These are phyloP conservation scores for Brachynemurus nebulosus DNA, from an alignment of 2,888 invertebrate species.

Conservation along the genomic window DNA sequence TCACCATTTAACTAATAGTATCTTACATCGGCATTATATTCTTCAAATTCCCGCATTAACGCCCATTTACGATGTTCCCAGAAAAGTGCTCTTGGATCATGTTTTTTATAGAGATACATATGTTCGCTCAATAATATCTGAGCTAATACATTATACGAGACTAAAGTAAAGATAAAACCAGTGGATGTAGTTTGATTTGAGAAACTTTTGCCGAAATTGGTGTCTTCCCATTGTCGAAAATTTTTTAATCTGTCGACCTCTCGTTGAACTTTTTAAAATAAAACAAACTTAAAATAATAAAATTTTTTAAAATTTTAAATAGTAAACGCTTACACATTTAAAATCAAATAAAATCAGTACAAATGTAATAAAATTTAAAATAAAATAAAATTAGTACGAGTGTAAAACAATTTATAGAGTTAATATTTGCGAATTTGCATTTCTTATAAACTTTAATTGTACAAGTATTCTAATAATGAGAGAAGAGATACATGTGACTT, in stretches of 20 bases:
- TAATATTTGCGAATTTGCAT: no score
- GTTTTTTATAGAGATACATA: conserved; percentile 52
- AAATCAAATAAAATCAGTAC: no score
- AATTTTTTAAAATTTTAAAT: no score
- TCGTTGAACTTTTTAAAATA: conserved; percentile 4
- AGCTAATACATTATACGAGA: conserved; percentile 82
- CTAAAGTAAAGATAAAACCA: conserved; percentile 45
- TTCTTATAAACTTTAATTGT: no score
- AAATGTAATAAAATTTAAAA: no score
- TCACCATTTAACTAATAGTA: not conserved
- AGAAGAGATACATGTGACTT: no score
- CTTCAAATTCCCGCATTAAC: conserved; percentile 41
- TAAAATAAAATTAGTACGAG: no score
- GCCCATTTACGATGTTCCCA: conserved; percentile 55
- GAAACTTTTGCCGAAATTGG: not conserved
- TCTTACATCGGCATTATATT: conserved; percentile 44
- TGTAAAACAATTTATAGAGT: no score
- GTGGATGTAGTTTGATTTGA: conserved; percentile 22
- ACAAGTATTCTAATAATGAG: no score
- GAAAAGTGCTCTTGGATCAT: conserved; percentile 40
- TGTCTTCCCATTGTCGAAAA: conserved; percentile 7
- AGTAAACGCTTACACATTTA: not conserved
- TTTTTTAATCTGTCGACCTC: conserved; percentile 5
- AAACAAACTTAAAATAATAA: not conserved
- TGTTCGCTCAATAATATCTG: conserved; percentile 67